Evolutionary conservation across 2,113 vertebrate species (phyloP), one percentile per base, ranked within the genome.

Genomic region (Stegastes partitus): DNA sequence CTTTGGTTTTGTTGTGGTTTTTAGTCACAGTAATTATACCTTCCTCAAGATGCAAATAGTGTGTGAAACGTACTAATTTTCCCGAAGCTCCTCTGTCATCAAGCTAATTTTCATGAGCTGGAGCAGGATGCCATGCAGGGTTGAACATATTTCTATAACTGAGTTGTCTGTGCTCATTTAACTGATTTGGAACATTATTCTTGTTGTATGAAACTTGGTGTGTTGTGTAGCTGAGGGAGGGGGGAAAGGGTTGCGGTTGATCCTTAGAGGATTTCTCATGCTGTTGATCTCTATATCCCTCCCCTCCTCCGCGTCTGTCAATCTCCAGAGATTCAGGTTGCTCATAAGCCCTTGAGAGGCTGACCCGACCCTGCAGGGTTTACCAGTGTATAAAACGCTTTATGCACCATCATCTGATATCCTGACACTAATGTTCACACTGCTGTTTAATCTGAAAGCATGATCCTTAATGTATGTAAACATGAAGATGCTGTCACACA

Each of bases 261-360:
- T 84, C 75, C 77, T 78, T 25, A 56, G 63, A 69, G 75, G 85
- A 75, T 89, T 86, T 87, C 71, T 74, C 64, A 1, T 79, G 68
- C 56, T 34, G 77, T 47, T 87, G 72, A 89, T 83, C 76, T 83
- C 79, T 70, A 63, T 54, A 56, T 83, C 61, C 58, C 78, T 77
- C 71, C 57, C 47, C 66, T 83, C 39, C 71, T 82, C 72, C 74
- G 45, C 19, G 3, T 68, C 58, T 18, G 44, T 81, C 82, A 81
- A 69, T 87, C 85, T 87, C 49, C 47, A 74, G 72, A 78, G 83
- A 87, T 79, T 79, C 68, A 80, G 83, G 76, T 85, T 89, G 69
- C 74, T 71, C 47, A 53, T 90, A 88, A 90, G 74, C 85, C 77
- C 77, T 75, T 87, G 79, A 85, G 85, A 82, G 79, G 70, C 67